Evolutionary conservation across 2,113 vertebrate genomes (phyloP).

Genomic region (Aegotheles bennettii): DNA sequence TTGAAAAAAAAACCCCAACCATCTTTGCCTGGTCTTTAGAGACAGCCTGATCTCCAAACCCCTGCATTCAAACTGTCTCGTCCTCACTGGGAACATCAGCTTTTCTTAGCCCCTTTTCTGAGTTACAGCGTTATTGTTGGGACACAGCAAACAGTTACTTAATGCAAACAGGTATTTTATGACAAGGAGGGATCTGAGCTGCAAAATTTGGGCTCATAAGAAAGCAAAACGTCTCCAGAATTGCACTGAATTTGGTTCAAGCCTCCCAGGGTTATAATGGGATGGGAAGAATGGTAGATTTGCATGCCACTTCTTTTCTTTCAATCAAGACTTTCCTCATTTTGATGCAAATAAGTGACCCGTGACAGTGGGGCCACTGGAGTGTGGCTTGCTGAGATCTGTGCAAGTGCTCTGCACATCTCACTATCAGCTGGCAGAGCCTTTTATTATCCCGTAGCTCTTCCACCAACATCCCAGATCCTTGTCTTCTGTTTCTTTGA

Average conservation of each 20-base stretch:
- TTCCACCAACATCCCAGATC: not conserved
- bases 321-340: not conserved
- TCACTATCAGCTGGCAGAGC: not conserved
- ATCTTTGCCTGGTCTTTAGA: not conserved
- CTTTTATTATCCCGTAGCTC: not conserved
- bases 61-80: not conserved
- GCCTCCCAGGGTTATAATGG: not conserved
- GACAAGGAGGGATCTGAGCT: not conserved
- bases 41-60: not conserved
- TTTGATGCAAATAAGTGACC: conserved; percentile 23
- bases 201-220: not conserved
- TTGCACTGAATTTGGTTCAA: not conserved
- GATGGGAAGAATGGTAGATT: not conserved
- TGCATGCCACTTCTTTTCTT: not conserved
- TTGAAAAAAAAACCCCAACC: not conserved
- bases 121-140: not conserved
- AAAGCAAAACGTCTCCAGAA: not conserved
- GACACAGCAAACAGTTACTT: not conserved
- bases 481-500: not conserved
- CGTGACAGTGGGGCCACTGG: not conserved
- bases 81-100: not conserved
- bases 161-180: not conserved
- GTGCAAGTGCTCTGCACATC: not conserved
- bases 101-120: not conserved
- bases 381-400: not conserved